These are phyloP conservation scores for Tenthredo livida DNA, from an alignment of 2,888 invertebrate genomes.

Conservation along the genomic window DNA sequence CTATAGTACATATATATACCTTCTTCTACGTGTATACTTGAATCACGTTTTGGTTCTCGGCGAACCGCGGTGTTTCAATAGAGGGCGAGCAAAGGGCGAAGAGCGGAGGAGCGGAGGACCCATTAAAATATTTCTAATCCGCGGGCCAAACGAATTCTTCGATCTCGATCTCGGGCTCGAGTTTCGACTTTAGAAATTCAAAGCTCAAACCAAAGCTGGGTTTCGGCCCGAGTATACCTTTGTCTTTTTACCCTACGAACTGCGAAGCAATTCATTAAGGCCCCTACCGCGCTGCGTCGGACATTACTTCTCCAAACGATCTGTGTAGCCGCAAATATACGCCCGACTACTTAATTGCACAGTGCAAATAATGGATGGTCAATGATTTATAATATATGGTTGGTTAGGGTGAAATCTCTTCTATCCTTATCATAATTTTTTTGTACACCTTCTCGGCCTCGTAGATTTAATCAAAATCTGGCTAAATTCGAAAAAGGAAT, in stretches of 20 bases:
- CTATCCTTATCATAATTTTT: not conserved
- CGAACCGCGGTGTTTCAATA: conserved; percentile 46
- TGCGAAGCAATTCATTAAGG: conserved; percentile 32
- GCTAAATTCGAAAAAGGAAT: not conserved
- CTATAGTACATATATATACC: not conserved
- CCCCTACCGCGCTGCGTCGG: not conserved
- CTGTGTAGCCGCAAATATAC: conserved; percentile 1
- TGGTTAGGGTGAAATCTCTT: not conserved
- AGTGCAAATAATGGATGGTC: not conserved
- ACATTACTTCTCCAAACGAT: conserved; percentile 21
- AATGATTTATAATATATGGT: not conserved
- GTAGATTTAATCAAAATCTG: not conserved
- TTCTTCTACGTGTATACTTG: conserved; percentile 22
- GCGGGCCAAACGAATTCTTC: conserved; percentile 55
- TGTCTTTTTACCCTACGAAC: conserved; percentile 50
- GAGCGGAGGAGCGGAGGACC: conserved; percentile 47
- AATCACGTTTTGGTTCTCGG: conserved; percentile 36
- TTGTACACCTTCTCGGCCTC: not conserved
- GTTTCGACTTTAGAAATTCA: conserved; percentile 35
- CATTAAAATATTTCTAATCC: conserved; percentile 70
- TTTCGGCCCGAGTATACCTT: conserved; percentile 49
- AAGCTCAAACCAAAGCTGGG: conserved; percentile 1
- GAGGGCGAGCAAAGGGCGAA: conserved; percentile 37
- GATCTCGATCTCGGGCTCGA: conserved; percentile 34
- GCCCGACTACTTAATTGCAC: not conserved